These are phyloP conservation scores for Gallinago jamesoni DNA, from an alignment of 2,113 vertebrate species.

Conservation along the genomic window DNA sequence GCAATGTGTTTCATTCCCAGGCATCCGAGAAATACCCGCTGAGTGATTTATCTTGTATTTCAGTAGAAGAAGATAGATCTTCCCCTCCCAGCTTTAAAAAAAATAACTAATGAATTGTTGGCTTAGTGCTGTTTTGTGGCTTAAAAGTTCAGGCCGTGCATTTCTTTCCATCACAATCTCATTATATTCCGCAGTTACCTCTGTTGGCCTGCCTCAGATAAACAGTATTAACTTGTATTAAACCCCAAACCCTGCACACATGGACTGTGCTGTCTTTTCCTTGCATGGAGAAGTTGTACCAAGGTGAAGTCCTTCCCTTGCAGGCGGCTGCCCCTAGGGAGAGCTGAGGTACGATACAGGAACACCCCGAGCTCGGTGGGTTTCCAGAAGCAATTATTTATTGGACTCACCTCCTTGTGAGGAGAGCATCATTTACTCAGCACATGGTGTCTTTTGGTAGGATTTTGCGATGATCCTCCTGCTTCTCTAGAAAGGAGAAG, in stretches of 20 bases:
- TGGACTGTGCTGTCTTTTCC: background rate
- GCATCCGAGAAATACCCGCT: background rate
- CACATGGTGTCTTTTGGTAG: background rate
- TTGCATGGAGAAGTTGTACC: background rate
- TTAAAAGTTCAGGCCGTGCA: background rate
- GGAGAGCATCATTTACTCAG: background rate
- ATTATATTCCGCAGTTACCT: background rate
- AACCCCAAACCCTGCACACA: background rate
- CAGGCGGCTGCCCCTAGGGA: background rate
- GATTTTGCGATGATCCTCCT: background rate
- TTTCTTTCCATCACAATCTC: background rate
- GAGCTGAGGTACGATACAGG: background rate
- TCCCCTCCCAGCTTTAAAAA: background rate
- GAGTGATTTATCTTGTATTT: background rate
- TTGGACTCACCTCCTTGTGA: background rate
- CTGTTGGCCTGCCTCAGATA: background rate
- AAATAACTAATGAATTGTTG: background rate
- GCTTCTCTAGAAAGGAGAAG: background rate
- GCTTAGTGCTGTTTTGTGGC: background rate
- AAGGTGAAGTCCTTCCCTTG: background rate
- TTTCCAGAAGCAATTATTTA: background rate
- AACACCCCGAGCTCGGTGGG: accelerated
- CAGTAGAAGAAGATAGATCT: background rate
- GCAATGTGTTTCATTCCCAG: background rate
- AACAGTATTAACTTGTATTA: background rate